Evolutionary conservation across 2,797 vertebrate genomes (phyloP), one percentile per base, ranked within the genome.

Genomic region (Falco concolor): DNA sequence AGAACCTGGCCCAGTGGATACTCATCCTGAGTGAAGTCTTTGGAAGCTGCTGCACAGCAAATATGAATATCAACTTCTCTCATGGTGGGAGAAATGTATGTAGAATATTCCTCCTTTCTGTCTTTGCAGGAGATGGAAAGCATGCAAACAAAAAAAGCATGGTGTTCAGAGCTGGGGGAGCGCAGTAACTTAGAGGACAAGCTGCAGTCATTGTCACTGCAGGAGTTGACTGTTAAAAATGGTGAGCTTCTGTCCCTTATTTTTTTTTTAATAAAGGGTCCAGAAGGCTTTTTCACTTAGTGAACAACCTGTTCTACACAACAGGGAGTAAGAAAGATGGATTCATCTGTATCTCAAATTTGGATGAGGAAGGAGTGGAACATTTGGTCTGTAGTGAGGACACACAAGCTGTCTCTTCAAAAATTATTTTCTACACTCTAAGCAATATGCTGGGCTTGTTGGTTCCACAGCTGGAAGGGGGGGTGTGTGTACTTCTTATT

Each of bases 221-320:
- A 89, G 84, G 91, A 85, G 52, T 2, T 85, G 74, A 69, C 63
- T 75, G 57, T 73, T 95, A 93, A 65, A 92, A 92, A 93, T 89
- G 83, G 78, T 70, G 60, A 92, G 63, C 57, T 94, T 95, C 91
- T 96, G 75, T 63, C 64, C 38, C 75, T 89, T 88, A 34, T 77
- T 93, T 85, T 79, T 38, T 63, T 16, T n/a, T 49, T 82, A 78
- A 86, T 89, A 91, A 89, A 91, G 56, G 54, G 44, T 94, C 87
- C 75, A 96, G 89, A 77, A 95, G 91, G 93, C 61, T 92, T 91
- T 85, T 70, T 16, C 68, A 87, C 78, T 92, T 83, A 34, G 67
- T 61, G 68, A 92, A 76, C 70, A 91, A 94, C 89, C 91, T 93
- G 89, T 96, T 95, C 91, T 83, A 77, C 87, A 38, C 91, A 54